Conservation (phyloP, 2,888 invertebrate species). For the Cephus nigrinus region DNA sequence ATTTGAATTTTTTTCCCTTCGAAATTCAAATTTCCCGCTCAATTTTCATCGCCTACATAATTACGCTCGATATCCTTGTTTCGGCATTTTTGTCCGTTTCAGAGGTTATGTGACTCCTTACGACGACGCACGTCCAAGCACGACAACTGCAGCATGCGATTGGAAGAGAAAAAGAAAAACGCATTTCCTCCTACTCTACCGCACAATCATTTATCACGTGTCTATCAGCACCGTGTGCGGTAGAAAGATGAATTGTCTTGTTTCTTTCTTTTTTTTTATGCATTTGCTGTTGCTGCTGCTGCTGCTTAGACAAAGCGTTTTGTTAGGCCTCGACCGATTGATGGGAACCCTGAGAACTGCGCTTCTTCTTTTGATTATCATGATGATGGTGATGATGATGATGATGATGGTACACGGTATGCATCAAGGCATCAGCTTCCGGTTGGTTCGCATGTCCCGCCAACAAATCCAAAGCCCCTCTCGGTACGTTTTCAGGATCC, state of each 20-base stretch:
- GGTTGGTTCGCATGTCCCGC: constrained; percentile 58
- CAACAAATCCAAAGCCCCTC: constrained; percentile 53
- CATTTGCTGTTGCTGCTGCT: constrained; percentile 11
- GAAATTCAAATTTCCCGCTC: neutral
- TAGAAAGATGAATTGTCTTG: neutral
- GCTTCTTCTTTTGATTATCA: constrained; percentile 60
- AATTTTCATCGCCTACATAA: neutral
- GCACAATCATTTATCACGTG: neutral
- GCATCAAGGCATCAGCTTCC: constrained; percentile 55
- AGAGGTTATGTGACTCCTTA: neutral
- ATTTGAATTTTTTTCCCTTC: neutral
- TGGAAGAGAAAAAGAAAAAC: neutral
- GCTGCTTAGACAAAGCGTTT: neutral
- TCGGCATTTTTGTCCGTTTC: neutral
- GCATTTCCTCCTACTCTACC: neutral
- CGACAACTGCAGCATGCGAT: neutral
- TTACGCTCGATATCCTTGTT: neutral
- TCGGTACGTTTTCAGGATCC: constrained; percentile 40
- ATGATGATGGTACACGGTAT: constrained; percentile 46
- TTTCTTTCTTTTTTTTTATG: neutral
- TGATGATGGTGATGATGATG: constrained; percentile 54
- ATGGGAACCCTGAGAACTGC: constrained; percentile 58
- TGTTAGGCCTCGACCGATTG: constrained; percentile 56
- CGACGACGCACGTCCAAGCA: neutral
- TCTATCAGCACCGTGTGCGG: neutral